These are phyloP conservation scores for Ophonus ardosiacus DNA, from an alignment of 2,888 invertebrate species.

Conservation along the genomic window DNA sequence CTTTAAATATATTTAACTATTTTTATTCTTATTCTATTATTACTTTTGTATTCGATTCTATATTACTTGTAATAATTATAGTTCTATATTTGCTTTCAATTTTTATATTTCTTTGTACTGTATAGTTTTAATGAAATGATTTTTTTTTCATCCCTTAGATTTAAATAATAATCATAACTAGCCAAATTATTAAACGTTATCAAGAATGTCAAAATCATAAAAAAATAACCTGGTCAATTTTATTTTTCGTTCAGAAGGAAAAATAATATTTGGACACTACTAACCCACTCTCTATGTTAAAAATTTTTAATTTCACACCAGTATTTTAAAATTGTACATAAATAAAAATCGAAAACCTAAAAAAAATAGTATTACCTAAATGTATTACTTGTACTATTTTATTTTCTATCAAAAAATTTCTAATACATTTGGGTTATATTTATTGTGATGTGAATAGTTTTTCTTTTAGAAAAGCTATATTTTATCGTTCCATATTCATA, in stretches of 20 bases:
- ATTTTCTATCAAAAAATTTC: background rate
- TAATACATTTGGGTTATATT: conserved; percentile 47
- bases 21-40: too few species aligned
- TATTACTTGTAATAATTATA: background rate
- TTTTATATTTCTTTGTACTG: background rate
- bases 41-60: too few species aligned
- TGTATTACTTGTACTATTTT: conserved; percentile 51
- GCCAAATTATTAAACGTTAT: background rate
- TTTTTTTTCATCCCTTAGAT: background rate
- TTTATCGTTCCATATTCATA: conserved; percentile 47
- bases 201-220: background rate
- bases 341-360: conserved; percentile 31
- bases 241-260: conserved; percentile 26
- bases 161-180: background rate
- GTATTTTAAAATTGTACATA: conserved; percentile 61
- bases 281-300: background rate
- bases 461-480: conserved; percentile 20
- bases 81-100: background rate
- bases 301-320: conserved; percentile 14
- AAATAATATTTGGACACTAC: conserved; percentile 17
- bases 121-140: background rate
- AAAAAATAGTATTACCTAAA: conserved; percentile 61
- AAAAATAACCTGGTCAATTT: conserved; percentile 19
- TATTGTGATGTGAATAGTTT: conserved; percentile 46
- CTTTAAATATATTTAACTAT: too few species aligned